Percentiles rank a stretch among this genome's conserved stretches.
These are phyloP conservation scores for Seira ritae DNA, from an alignment of 2,888 invertebrate species.

Conservation along the genomic window DNA sequence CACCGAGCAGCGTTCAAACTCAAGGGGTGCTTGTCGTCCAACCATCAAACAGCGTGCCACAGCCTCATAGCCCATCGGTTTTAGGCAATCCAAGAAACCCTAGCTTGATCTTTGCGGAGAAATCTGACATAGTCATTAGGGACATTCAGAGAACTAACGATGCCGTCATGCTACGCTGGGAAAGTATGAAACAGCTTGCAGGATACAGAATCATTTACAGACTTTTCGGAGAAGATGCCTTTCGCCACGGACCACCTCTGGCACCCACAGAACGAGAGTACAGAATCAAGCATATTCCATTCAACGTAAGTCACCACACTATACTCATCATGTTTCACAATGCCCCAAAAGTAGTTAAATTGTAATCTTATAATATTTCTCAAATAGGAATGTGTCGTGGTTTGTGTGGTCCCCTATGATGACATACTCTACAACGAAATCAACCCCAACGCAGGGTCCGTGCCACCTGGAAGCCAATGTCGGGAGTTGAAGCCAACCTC, in stretches of 20 bases:
- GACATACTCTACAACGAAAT: conserved; percentile 77
- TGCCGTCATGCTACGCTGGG: conserved; percentile 93
- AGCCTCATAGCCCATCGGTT: conserved; percentile 41
- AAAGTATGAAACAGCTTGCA: conserved; percentile 84
- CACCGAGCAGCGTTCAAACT: conserved; percentile 50
- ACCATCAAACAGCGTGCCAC: conserved; percentile 52
- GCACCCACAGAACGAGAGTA: conserved; percentile 94
- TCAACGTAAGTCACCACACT: conserved; percentile 81
- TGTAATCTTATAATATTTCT: conserved; percentile 68
- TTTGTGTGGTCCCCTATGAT: conserved; percentile 93
- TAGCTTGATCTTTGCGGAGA: conserved; percentile 72
- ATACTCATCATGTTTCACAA: conserved; percentile 10
- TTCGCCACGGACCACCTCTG: conserved; percentile 92
- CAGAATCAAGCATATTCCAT: conserved; percentile 93
- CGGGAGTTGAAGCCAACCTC: conserved; percentile 91
- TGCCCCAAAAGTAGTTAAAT: not conserved
- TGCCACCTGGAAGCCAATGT: conserved; percentile 83
- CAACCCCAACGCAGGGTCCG: conserved; percentile 81
- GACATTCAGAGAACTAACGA: conserved; percentile 87
- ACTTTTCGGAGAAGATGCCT: conserved; percentile 91
- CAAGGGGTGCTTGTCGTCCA: conserved; percentile 49
- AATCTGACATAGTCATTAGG: conserved; percentile 83
- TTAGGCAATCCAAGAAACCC: conserved; percentile 75
- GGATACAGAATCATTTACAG: conserved; percentile 93
- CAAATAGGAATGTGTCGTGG: conserved; percentile 90